Base-by-base conservation (phyloP, 2,888 invertebrate genomes). In the Cantharis rufa region DNA sequence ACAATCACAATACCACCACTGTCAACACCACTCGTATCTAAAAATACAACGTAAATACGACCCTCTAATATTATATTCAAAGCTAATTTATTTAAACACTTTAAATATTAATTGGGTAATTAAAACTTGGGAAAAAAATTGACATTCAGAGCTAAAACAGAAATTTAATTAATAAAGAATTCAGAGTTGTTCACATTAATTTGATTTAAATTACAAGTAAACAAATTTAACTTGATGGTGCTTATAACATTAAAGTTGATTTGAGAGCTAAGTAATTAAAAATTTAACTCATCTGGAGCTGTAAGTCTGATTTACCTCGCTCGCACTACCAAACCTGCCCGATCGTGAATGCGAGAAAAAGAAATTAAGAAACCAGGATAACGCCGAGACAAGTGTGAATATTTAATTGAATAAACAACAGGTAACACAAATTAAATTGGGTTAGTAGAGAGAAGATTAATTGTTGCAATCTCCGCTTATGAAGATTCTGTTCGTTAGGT, bases 1-100 rank as follows among this genome's bases (percentile, higher is more conserved):
- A 69, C 72, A 71, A 75, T 75, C 70, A 75, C 72, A 74, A 62
- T 70, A 62, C 71, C 63, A 24, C 62, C 10, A 48, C 28, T 70
- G 76, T 76, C 72, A 72, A 70, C 76, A 66, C 24, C 68, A 71
- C 62, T 62, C 64, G 13, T 61, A 21, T 21, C 64, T 66, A n/a
- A 66, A 66, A n/a, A 66, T 15, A 66, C 64, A 16, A 66, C 64
- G 15, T 66, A 66, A 66, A 66, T 66, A 66, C 64, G 24, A 66
- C 64, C 21, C 24, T 24, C 16, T 21, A 66, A 24, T 24, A 18
- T 66, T 15, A 66, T 66, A 18, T 66, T 16, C 64, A 21, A 66
- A 66, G 21, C 21, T 66, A 66, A 21, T 66, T 66, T 21, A 63
- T 63, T 63, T 66, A 21, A 24, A 66, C 48, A 48, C n/a, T 48